A percentile compares a stretch with the other conserved stretches of the same genome.
Conservation (phyloP, 2,113 vertebrate genomes). For the Dunckerocampus dactyliophorus region DNA sequence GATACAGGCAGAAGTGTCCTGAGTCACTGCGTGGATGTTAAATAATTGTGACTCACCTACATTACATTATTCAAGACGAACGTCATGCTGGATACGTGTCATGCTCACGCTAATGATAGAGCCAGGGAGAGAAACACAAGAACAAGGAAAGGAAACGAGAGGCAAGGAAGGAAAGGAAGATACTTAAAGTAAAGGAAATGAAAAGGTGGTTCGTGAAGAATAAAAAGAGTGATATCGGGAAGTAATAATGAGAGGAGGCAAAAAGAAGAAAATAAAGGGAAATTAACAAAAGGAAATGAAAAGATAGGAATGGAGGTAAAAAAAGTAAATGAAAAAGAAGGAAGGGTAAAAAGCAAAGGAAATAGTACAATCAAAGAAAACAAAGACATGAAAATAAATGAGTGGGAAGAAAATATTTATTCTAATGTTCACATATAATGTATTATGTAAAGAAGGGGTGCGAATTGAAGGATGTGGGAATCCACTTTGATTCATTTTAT, state of each 20-base stretch:
- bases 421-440: too few relatives aligned
- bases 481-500: too few relatives aligned
- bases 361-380: too few relatives aligned
- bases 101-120: conserved; percentile 20
- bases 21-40: conserved; percentile 19
- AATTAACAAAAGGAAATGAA: too few relatives aligned
- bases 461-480: too few relatives aligned
- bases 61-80: conserved; percentile 57
- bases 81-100: conserved; percentile 40
- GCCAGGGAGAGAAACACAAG: background rate
- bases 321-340: too few relatives aligned
- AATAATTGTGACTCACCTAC: conserved; percentile 56
- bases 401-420: too few relatives aligned
- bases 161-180: conserved; percentile 6
- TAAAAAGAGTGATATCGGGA: background rate
- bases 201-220: background rate
- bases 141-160: background rate
- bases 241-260: background rate
- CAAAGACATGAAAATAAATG: too few relatives aligned
- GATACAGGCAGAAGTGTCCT: conserved; percentile 9
- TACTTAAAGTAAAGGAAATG: conserved; percentile 20
- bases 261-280: background rate
- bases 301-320: too few relatives aligned
- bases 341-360: too few relatives aligned
- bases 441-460: too few relatives aligned